Percentiles rank a stretch among this genome's conserved stretches.
Conservation (phyloP, 2,888 invertebrate genomes). For the Coronaproctus castanopsis region DNA sequence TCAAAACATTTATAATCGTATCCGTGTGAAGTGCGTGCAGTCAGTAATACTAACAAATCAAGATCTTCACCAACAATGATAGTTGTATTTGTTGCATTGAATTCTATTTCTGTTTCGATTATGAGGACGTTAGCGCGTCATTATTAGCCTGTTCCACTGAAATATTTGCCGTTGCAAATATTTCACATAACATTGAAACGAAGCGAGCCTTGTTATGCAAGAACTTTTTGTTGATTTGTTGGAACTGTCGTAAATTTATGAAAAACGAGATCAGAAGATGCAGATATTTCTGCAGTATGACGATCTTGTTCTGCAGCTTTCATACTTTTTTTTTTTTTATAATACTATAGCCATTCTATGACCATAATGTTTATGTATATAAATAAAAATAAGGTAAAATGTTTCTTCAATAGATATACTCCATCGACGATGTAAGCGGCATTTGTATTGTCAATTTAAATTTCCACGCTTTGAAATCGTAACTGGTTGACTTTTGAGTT, state of each 20-base stretch:
- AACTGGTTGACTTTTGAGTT: slow-evolving; percentile 16
- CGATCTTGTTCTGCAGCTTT: slow-evolving; percentile 1
- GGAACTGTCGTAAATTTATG: not conserved
- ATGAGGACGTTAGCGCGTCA: not conserved
- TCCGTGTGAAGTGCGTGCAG: not conserved
- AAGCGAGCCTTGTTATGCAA: slow-evolving; percentile 5
- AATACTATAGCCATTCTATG: not conserved
- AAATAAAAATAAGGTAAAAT: not conserved
- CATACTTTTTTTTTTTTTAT: slow-evolving; percentile 1
- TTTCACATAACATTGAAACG: not conserved
- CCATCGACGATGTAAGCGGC: slow-evolving; percentile 20
- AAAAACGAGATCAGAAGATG: slow-evolving; percentile 2
- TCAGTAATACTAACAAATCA: not conserved
- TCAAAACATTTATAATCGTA: not conserved
- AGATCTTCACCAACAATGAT: not conserved
- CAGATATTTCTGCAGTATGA: slow-evolving; percentile 1
- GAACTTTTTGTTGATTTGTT: not conserved
- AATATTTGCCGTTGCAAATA: not conserved
- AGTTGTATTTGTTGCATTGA: not conserved
- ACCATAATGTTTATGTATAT: slow-evolving; percentile 3
- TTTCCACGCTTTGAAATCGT: slow-evolving; percentile 11
- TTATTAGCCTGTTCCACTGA: not conserved
- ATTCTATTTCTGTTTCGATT: not conserved
- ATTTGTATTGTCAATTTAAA: not conserved
- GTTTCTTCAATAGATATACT: slow-evolving; percentile 16